Evolutionary conservation across 2,797 vertebrate species (phyloP).

Genomic region (Spondyliosoma cantharus): DNA sequence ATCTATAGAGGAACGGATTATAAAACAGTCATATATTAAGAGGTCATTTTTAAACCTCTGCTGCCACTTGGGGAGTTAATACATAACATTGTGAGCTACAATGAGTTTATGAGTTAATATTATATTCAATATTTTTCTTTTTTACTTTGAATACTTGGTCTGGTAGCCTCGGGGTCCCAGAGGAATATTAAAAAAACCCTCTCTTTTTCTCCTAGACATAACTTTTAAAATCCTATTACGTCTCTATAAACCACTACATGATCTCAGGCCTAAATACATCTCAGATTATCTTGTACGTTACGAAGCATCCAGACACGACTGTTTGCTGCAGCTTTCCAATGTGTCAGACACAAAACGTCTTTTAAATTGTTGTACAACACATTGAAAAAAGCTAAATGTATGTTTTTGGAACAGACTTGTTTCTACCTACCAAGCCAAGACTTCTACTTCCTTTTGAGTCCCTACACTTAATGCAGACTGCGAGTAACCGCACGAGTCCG

Average conservation of each 20-base stretch:
- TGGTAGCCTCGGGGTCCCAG: background rate
- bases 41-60: background rate
- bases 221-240: too few relatives aligned
- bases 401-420: background rate
- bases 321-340: too few relatives aligned
- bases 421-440: background rate
- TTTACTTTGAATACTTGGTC: slow-evolving; percentile 4
- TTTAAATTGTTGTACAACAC: background rate
- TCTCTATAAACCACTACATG: too few relatives aligned
- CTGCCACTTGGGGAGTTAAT: background rate
- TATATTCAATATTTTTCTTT: background rate
- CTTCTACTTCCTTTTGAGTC: background rate
- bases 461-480: background rate
- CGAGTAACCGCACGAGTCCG: background rate
- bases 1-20: background rate
- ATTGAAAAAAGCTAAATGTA: background rate
- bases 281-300: too few relatives aligned
- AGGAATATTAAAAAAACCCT: too few relatives aligned
- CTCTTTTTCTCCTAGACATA: too few relatives aligned
- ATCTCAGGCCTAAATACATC: too few relatives aligned
- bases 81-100: background rate
- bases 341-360: too few relatives aligned
- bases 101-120: slow-evolving; percentile 2
- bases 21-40: background rate
- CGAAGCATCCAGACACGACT: too few relatives aligned